Evolutionary conservation across 1,140 invertebrate genomes (phyloP).

Genomic region (Drosophila jambulina): DNA sequence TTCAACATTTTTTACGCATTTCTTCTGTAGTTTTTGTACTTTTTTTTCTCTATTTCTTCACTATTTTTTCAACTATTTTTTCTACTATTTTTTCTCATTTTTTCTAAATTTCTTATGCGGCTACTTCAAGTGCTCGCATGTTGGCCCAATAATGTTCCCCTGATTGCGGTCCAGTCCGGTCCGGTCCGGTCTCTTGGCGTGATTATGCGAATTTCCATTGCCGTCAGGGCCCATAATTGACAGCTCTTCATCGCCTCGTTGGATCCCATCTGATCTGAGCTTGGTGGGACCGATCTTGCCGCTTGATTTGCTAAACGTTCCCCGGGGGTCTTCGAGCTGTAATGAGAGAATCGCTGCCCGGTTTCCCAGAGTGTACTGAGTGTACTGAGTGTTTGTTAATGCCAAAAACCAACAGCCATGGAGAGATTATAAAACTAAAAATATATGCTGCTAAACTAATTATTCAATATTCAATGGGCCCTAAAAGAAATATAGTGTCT

Average conservation of each 20-base stretch:
- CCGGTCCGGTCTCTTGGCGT: constrained; percentile 44
- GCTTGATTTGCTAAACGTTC: constrained; percentile 27
- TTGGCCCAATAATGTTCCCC: constrained; percentile 69
- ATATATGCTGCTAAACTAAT: background rate
- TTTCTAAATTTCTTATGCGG: background rate
- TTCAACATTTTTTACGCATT: background rate
- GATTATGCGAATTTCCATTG: constrained; percentile 69
- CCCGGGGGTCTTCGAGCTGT: constrained; percentile 20
- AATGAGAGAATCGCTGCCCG: constrained; percentile 10
- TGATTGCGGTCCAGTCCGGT: constrained; percentile 47
- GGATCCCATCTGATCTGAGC: background rate
- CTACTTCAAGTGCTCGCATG: constrained; percentile 66
- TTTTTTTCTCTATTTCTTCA: background rate
- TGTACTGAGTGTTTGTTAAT: background rate
- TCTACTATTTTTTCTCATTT: background rate
- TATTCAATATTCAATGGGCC: background rate
- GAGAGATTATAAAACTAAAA: background rate
- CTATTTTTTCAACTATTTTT: background rate
- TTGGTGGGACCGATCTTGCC: constrained; percentile 13
- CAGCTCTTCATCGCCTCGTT: constrained; percentile 24
- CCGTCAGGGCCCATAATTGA: constrained; percentile 8
- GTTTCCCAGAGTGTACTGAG: background rate
- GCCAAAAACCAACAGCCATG: constrained; percentile 7
- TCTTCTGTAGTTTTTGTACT: background rate
- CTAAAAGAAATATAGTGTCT: background rate